Conservation (phyloP, 37 sponge, comb jelly and placozoan species). For the Amphimedon queenslandica region DNA sequence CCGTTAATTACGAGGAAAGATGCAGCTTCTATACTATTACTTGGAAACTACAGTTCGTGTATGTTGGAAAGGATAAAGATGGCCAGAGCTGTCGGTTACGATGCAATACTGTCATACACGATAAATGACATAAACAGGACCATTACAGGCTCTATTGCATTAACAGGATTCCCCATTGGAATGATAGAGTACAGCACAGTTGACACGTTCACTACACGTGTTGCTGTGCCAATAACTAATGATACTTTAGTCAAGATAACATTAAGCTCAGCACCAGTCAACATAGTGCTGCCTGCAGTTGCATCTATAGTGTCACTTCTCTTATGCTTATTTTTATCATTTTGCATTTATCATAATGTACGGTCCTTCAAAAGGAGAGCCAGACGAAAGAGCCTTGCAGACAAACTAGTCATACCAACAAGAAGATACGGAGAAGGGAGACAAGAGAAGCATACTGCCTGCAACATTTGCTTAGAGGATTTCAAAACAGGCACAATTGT, state of each 20-base stretch:
- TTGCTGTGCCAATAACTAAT: no score
- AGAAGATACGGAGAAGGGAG: background rate
- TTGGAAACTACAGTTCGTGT: constrained; percentile 13
- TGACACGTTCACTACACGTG: background rate
- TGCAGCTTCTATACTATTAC: constrained; percentile 1
- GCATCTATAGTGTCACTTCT: constrained; percentile 17
- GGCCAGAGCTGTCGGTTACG: constrained; percentile 32
- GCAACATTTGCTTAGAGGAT: constrained; percentile 59
- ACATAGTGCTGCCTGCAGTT: no score
- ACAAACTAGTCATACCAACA: constrained; percentile 19
- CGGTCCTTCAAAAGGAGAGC: constrained; percentile 27
- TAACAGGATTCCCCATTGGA: constrained; percentile 20
- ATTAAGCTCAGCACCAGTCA: no score
- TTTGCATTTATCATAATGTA: background rate
- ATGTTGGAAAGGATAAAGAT: background rate
- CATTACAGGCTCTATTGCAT: background rate
- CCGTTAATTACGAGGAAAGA: background rate
- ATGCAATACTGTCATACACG: constrained; percentile 8
- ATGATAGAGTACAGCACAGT: background rate
- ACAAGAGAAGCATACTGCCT: background rate
- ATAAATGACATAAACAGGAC: background rate
- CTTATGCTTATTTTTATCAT: background rate
- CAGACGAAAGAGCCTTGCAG: constrained; percentile 27
- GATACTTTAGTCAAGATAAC: no score
- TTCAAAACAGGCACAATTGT: constrained; percentile 20